phyloP scores from a whole-genome alignment of 2,888 invertebrate genomes.

The Strigamia maritima region DNA sequence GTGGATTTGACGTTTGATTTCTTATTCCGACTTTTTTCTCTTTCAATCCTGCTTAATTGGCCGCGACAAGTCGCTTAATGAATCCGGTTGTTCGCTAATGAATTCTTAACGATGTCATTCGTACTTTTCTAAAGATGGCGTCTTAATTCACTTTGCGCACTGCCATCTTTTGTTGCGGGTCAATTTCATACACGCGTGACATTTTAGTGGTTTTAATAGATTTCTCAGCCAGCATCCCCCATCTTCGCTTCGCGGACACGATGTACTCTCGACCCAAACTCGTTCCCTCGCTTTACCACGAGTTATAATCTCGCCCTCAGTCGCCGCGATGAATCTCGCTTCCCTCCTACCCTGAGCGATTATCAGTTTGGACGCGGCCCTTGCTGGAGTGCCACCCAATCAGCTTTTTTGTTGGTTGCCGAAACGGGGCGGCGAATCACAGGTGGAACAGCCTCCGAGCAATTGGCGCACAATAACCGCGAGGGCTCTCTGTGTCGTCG shows the following conservation, averaged over 20 bases:
- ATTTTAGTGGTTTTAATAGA: conserved; percentile 23
- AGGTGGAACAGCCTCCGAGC: conserved; percentile 39
- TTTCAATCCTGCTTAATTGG: conserved; percentile 17
- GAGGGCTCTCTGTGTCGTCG: conserved; percentile 26
- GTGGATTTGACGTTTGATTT: conserved; percentile 7
- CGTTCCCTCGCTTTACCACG: not conserved
- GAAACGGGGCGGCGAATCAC: conserved; percentile 16
- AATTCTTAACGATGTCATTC: conserved; percentile 34
- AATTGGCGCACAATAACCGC: conserved; percentile 39
- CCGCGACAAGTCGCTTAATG: conserved; percentile 32
- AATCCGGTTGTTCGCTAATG: conserved; percentile 34
- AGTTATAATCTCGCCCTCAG: conserved; percentile 13
- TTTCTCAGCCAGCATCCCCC: conserved; percentile 26
- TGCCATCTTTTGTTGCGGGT: not conserved
- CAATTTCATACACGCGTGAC: conserved; percentile 12
- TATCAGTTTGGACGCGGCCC: conserved; percentile 33
- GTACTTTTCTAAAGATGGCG: conserved; percentile 22
- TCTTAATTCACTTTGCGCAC: conserved; percentile 14
- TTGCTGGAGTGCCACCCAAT: conserved; percentile 38
- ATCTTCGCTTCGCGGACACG: not conserved
- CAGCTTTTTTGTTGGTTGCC: conserved; percentile 39
- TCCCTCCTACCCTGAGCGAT: conserved; percentile 34
- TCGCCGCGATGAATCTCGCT: not conserved
- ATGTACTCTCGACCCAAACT: not conserved
- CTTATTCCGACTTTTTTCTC: conserved; percentile 9